These are phyloP conservation scores for Danaus melanippus DNA, from an alignment of 1,140 invertebrate species.

Conservation along the genomic window DNA sequence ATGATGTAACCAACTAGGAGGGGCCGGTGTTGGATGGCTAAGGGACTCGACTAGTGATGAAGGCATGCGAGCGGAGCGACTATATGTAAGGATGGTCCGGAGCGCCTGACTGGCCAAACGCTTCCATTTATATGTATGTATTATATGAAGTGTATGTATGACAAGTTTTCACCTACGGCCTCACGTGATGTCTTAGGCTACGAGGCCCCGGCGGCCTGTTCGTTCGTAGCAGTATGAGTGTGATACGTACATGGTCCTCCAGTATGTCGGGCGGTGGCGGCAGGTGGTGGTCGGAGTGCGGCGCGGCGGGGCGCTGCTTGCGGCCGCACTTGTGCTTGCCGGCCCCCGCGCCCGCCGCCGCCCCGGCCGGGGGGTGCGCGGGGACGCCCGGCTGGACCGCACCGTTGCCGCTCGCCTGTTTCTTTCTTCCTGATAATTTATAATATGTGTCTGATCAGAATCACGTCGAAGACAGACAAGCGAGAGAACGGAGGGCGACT, in stretches of 20 bases:
- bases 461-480: slow-evolving; percentile 2
- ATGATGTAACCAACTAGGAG: slow-evolving; percentile 11
- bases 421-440: slow-evolving; percentile 24
- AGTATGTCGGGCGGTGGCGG: slow-evolving; percentile 64
- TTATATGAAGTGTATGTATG: too few species aligned
- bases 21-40: not conserved
- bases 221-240: not conserved
- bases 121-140: too few species aligned
- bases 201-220: not conserved
- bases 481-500: too few species aligned
- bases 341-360: slow-evolving; percentile 35
- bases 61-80: slow-evolving; percentile 17
- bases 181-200: too few species aligned
- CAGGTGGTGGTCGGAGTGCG: slow-evolving; percentile 62
- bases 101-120: too few species aligned
- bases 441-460: not conserved
- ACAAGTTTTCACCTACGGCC: too few species aligned
- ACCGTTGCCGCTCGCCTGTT: slow-evolving; percentile 21
- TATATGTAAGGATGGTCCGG: too few species aligned
- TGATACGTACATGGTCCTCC: slow-evolving; percentile 46
- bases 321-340: slow-evolving; percentile 58
- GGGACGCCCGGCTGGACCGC: slow-evolving; percentile 2
- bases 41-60: slow-evolving; percentile 13
- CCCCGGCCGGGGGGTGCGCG: slow-evolving; percentile 28
- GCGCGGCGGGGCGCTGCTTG: slow-evolving; percentile 50